Conservation (phyloP, 2,797 vertebrate genomes). For the Gallinago solitaria region DNA sequence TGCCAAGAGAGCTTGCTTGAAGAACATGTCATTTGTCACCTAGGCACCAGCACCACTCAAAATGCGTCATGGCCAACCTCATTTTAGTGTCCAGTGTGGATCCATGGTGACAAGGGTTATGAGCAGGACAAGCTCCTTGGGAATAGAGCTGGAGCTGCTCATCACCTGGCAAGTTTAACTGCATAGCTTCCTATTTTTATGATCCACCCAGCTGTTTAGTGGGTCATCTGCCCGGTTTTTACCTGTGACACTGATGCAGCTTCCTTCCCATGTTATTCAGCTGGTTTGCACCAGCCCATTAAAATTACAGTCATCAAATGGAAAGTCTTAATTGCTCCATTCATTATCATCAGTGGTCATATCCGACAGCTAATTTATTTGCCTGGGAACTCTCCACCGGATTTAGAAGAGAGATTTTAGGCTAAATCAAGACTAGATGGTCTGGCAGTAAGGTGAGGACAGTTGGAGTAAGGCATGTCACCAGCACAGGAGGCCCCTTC, state of each 20-base stretch:
- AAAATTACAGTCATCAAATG: conserved; percentile 39
- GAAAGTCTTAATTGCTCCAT: conserved; percentile 61
- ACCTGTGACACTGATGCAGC: neutral
- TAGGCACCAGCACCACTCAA: neutral
- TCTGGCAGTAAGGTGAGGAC: neutral
- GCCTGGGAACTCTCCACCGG: conserved; percentile 16
- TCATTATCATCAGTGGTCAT: conserved; percentile 35
- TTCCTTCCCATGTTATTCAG: conserved; percentile 7
- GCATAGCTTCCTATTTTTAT: conserved; percentile 58
- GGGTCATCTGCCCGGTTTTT: conserved; percentile 12
- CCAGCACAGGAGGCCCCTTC: neutral
- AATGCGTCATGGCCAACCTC: neutral
- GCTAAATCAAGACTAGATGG: neutral
- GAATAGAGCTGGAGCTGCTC: neutral
- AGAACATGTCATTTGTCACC: neutral
- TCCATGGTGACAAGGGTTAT: neutral
- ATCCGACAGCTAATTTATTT: conserved; percentile 3
- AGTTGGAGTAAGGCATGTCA: neutral
- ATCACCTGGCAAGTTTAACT: neutral
- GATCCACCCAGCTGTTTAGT: conserved; percentile 39
- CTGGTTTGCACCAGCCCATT: neutral
- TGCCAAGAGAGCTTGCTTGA: neutral
- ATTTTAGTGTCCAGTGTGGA: neutral
- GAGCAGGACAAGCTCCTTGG: neutral
- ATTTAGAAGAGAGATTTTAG: neutral